phyloP scores from a whole-genome alignment of 1,140 invertebrate species.

The Brachionus koreanus region DNA sequence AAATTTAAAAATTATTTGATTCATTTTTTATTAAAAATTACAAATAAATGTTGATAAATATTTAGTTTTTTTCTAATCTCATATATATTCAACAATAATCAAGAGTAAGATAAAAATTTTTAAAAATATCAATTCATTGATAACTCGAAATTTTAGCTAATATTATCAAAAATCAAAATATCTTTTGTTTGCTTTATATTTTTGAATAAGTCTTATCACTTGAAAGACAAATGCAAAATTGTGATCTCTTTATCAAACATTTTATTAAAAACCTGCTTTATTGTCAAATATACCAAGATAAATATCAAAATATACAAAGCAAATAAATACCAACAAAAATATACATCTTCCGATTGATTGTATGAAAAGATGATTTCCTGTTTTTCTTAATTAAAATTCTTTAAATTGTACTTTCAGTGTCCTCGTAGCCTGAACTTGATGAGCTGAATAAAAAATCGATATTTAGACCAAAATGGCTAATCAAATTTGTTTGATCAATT shows the following conservation, averaged over 20 bases:
- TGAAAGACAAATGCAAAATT: background rate
- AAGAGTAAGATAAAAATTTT: background rate
- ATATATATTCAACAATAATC: background rate
- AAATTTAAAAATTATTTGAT: too few relatives aligned
- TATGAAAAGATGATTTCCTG: background rate
- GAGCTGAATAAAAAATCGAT: background rate
- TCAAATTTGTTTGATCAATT: conserved; percentile 4
- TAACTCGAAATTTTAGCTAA: background rate
- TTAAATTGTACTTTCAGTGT: background rate
- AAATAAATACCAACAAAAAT: background rate
- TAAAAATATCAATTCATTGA: background rate
- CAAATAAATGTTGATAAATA: too few relatives aligned
- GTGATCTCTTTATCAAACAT: background rate
- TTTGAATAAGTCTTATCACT: background rate
- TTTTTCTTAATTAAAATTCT: background rate
- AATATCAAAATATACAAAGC: background rate
- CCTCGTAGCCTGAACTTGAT: background rate
- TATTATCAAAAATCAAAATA: background rate
- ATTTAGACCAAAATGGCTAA: background rate
- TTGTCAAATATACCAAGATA: background rate
- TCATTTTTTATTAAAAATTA: too few relatives aligned
- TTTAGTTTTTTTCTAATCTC: background rate
- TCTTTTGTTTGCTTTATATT: background rate
- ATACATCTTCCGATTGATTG: background rate
- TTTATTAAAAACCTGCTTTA: background rate